phyloP scores from a whole-genome alignment of 92 coral and sea anemone genomes.

The Epizoanthus illoricatus region DNA sequence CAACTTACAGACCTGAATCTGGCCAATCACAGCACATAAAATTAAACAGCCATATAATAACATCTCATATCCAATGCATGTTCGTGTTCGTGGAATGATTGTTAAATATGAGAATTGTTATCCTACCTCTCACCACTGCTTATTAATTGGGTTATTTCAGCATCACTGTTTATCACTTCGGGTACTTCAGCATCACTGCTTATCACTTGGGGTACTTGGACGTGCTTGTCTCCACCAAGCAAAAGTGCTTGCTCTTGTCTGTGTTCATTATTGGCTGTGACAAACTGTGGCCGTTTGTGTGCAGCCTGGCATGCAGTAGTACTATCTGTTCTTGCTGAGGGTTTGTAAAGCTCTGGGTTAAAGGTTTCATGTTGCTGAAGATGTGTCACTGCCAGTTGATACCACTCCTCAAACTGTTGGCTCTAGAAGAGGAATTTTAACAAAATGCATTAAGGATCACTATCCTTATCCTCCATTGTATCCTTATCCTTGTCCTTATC shows the following conservation, averaged over 20 bases:
- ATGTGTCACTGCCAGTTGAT: slow-evolving; percentile 72
- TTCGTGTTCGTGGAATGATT: no score
- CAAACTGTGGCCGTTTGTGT: background rate
- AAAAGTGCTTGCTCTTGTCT: background rate
- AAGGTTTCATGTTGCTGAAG: slow-evolving; percentile 74
- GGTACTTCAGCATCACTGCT: background rate
- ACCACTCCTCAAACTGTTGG: slow-evolving; percentile 67
- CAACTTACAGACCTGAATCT: no score
- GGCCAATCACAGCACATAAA: background rate
- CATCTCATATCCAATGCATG: background rate
- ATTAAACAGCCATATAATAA: no score
- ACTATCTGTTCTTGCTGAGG: background rate
- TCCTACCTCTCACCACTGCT: slow-evolving; percentile 16
- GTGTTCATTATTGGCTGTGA: background rate
- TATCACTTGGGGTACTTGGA: background rate
- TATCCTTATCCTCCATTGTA: no score
- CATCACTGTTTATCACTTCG: background rate
- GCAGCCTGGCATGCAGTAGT: background rate
- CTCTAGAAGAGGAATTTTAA: slow-evolving; percentile 39
- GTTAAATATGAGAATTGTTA: background rate
- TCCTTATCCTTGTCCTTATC: no score
- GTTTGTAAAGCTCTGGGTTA: slow-evolving; percentile 11
- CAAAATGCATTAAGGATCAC: no score
- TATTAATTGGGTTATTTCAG: background rate
- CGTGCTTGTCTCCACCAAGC: background rate